phyloP scores from a whole-genome alignment of 2,888 invertebrate species.

The Drosophila vallismaia region DNA sequence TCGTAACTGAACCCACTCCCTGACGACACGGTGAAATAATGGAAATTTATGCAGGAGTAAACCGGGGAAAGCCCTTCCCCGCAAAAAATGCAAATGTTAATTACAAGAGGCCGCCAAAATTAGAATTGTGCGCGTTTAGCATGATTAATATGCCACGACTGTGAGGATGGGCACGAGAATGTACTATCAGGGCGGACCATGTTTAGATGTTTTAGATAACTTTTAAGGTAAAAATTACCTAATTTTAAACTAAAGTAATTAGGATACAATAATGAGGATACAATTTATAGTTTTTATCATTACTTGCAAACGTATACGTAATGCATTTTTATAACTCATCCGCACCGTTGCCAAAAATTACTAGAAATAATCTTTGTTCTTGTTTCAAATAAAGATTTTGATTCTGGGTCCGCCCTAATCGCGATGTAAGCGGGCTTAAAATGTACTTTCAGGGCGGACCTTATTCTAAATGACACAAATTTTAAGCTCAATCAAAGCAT shows the following conservation, averaged over 20 bases:
- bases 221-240: too few relatives aligned
- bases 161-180: constrained; percentile 11
- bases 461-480: not conserved
- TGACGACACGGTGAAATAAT: constrained; percentile 41
- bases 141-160: constrained; percentile 53
- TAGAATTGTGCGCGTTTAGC: constrained; percentile 59
- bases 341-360: too few relatives aligned
- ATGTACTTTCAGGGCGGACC: constrained; percentile 12
- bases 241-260: too few relatives aligned
- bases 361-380: too few relatives aligned
- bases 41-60: constrained; percentile 49
- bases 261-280: too few relatives aligned
- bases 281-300: too few relatives aligned
- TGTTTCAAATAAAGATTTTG: too few relatives aligned
- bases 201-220: not conserved
- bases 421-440: too few relatives aligned
- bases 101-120: constrained; percentile 56
- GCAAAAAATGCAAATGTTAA: constrained; percentile 71
- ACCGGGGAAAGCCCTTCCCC: constrained; percentile 13
- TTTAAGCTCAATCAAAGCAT: too few relatives aligned
- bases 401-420: too few relatives aligned
- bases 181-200: constrained; percentile 18
- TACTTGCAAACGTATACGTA: not conserved
- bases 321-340: not conserved
- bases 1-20: constrained; percentile 9